phyloP scores from a whole-genome alignment of 2,113 vertebrate species.

The Uria aalge region DNA sequence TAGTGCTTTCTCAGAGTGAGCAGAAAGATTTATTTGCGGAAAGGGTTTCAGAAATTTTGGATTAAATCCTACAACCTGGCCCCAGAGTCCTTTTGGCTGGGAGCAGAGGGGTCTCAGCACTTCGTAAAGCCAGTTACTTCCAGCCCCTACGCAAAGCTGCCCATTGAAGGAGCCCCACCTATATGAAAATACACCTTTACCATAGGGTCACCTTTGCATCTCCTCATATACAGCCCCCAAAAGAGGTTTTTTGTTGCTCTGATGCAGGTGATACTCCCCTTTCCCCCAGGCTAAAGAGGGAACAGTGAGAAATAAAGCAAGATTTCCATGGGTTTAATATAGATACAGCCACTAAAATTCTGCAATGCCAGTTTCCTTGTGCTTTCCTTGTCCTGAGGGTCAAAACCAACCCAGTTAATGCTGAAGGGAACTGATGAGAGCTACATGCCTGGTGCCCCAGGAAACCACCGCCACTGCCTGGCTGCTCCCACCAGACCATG shows the following conservation, averaged over 20 bases:
- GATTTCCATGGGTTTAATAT: neutral
- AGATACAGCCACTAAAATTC: neutral
- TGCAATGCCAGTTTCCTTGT: neutral
- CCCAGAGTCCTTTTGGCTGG: neutral
- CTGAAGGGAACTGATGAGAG: neutral
- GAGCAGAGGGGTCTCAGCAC: neutral
- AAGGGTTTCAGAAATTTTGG: neutral
- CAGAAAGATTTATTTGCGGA: neutral
- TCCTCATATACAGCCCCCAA: neutral
- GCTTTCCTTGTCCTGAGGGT: neutral
- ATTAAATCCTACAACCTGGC: neutral
- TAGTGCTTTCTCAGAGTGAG: neutral
- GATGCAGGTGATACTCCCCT: accelerated
- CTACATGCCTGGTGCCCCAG: accelerated
- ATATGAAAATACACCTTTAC: neutral
- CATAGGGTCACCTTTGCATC: neutral
- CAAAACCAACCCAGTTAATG: neutral
- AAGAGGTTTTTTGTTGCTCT: neutral
- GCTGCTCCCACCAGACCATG: neutral
- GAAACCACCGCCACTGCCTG: neutral
- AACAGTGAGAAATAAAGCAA: neutral
- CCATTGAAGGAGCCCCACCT: neutral
- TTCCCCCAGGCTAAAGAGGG: neutral
- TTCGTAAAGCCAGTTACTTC: too few relatives aligned
- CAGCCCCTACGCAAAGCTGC: accelerated